Evolutionary conservation across 2,888 invertebrate genomes (phyloP).

Genomic region (Tuta absoluta): DNA sequence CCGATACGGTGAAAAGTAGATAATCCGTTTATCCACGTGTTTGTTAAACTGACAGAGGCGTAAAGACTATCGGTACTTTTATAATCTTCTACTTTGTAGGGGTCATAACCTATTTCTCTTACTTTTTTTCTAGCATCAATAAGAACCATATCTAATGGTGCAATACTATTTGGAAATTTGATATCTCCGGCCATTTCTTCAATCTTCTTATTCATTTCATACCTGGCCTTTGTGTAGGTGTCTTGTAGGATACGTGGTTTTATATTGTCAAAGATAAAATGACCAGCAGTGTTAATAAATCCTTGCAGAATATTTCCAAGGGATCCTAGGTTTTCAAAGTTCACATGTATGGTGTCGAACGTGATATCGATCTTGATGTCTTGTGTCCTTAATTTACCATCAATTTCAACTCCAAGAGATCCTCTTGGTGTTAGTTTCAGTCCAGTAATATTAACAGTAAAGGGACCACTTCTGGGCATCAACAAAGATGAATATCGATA

Average conservation of each 20-base stretch:
- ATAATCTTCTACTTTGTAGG: constrained; percentile 73
- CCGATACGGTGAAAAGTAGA: constrained; percentile 88
- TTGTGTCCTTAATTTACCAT: constrained; percentile 85
- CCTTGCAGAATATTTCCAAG: constrained; percentile 83
- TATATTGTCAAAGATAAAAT: constrained; percentile 88
- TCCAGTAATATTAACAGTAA: constrained; percentile 84
- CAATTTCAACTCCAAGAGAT: constrained; percentile 82
- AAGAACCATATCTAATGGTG: constrained; percentile 88
- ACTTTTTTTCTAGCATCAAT: constrained; percentile 84
- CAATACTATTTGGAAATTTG: constrained; percentile 87
- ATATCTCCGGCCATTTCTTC: constrained; percentile 81
- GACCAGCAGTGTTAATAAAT: constrained; percentile 87
- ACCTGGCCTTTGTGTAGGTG: constrained; percentile 84
- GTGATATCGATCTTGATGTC: constrained; percentile 87
- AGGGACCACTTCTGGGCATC: constrained; percentile 85
- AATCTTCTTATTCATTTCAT: constrained; percentile 85
- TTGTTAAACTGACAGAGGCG: constrained; percentile 82
- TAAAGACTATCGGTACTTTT: constrained; percentile 77
- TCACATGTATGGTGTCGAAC: constrained; percentile 85
- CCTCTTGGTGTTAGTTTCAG: constrained; percentile 84
- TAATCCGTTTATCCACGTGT: constrained; percentile 86
- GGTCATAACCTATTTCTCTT: constrained; percentile 82
- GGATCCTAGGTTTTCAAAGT: constrained; percentile 88
- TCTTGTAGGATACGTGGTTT: constrained; percentile 87
- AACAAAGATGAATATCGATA: constrained; percentile 80